phyloP scores from a whole-genome alignment of 1,140 invertebrate species.

The Panagrolaimus sp. region DNA sequence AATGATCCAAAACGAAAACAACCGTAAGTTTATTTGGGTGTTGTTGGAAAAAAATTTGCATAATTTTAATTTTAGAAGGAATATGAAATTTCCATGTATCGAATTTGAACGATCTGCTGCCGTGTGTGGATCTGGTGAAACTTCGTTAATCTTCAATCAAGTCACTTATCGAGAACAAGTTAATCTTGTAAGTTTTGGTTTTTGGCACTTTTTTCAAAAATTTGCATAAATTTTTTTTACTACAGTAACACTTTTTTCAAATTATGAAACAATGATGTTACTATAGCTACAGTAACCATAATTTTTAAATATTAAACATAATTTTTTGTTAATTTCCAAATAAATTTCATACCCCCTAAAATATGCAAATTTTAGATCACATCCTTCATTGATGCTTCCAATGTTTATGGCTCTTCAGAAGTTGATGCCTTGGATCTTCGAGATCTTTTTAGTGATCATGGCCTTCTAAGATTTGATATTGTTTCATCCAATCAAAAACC shows the following conservation, averaged over 20 bases:
- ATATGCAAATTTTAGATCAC: constrained; percentile 70
- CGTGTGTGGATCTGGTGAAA: constrained; percentile 92
- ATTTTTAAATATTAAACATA: no score
- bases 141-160: constrained; percentile 80
- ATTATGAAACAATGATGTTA: no score
- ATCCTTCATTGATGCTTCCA: constrained; percentile 88
- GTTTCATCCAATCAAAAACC: constrained; percentile 70
- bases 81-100: constrained; percentile 68
- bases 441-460: constrained; percentile 72
- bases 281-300: no score
- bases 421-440: constrained; percentile 68
- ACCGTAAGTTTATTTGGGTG: background rate
- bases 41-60: no score
- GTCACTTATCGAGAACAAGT: constrained; percentile 86
- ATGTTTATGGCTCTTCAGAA: constrained; percentile 81
- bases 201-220: constrained; percentile 2
- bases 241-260: background rate
- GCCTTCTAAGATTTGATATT: constrained; percentile 75
- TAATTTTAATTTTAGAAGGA: background rate
- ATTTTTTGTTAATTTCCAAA: no score
- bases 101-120: constrained; percentile 85
- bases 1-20: constrained; percentile 67
- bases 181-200: constrained; percentile 65
- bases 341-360: background rate
- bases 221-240: background rate